Evolutionary conservation across 2,113 vertebrate genomes (phyloP).

Genomic region (Dicrurus megarhynchus): DNA sequence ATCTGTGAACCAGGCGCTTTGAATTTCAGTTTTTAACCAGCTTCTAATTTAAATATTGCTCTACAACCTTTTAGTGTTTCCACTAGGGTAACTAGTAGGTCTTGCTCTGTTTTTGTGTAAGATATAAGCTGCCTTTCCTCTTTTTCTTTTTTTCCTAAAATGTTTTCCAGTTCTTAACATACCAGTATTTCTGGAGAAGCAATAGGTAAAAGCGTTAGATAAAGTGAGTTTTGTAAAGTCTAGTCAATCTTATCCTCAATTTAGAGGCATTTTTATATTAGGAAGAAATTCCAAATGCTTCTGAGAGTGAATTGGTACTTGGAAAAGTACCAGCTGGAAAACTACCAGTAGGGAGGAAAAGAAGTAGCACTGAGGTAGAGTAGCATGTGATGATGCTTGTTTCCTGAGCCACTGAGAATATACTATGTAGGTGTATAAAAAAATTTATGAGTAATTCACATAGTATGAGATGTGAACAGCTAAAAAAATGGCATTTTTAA

Average conservation of each 20-base stretch:
- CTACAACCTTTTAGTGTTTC: background rate
- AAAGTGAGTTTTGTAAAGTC: background rate
- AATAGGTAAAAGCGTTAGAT: background rate
- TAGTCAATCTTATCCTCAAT: background rate
- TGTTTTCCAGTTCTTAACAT: background rate
- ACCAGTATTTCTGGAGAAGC: background rate
- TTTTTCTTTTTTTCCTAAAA: background rate
- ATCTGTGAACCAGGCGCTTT: background rate
- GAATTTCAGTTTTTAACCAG: background rate
- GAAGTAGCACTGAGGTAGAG: background rate
- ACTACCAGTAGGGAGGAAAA: background rate
- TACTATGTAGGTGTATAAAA: background rate
- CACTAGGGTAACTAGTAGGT: background rate
- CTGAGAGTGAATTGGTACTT: background rate
- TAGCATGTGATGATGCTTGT: background rate
- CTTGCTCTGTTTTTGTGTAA: background rate
- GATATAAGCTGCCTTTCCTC: background rate
- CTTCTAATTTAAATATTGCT: background rate
- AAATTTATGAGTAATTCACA: background rate
- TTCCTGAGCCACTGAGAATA: background rate
- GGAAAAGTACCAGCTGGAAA: background rate
- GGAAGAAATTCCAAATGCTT: background rate
- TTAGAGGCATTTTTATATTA: background rate
- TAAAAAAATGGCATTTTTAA: background rate
- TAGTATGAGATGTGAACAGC: background rate